A percentile compares a stretch with the other conserved stretches of the same genome.
Conservation (phyloP, 2,888 invertebrate genomes). For the Cacoxenus indagator region DNA sequence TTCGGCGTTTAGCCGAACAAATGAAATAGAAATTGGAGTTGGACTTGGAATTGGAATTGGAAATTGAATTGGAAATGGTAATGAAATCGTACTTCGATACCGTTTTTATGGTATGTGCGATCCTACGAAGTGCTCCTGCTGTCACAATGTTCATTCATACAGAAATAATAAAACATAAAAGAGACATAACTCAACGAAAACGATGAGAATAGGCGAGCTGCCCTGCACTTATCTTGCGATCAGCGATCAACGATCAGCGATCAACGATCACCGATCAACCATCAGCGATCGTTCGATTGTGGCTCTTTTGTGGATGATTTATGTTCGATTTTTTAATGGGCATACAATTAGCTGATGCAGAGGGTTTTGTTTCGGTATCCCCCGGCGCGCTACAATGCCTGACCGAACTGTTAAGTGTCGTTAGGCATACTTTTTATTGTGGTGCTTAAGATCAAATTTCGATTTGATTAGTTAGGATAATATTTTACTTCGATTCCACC, state of each 20-base stretch:
- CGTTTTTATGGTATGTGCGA: background rate
- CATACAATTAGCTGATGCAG: background rate
- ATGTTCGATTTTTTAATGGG: slow-evolving; percentile 1
- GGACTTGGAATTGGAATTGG: too few species aligned
- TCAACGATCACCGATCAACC: too few species aligned
- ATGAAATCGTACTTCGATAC: background rate
- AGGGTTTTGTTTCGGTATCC: background rate
- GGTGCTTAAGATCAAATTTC: background rate
- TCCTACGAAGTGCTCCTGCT: slow-evolving; percentile 6
- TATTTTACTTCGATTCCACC: background rate
- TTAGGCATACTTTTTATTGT: background rate
- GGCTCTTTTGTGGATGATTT: background rate
- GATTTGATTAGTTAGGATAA: background rate
- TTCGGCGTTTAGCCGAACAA: background rate
- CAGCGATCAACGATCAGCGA: too few species aligned
- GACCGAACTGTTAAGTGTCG: background rate
- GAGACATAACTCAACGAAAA: background rate
- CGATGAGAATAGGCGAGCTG: background rate
- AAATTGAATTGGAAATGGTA: too few species aligned
- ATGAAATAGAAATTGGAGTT: too few species aligned
- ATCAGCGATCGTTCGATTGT: background rate
- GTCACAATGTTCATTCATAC: background rate
- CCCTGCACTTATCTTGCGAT: background rate
- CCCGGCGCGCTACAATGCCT: background rate
- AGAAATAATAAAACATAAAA: slow-evolving; percentile 9